Evolutionary conservation across 2,113 vertebrate genomes (phyloP).

Genomic region (Chlorodrepanis virens): DNA sequence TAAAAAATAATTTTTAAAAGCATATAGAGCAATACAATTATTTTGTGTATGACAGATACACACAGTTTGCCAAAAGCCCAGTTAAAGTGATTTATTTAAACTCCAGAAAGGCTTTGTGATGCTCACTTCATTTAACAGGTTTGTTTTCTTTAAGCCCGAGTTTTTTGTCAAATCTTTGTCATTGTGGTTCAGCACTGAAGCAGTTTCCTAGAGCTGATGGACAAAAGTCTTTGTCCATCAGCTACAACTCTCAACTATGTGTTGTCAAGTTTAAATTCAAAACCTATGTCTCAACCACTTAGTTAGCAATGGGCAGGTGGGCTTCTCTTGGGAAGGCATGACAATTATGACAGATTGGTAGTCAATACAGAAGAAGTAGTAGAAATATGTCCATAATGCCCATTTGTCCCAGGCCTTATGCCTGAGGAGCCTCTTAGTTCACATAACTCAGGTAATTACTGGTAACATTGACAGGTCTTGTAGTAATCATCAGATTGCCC

Average conservation of each 20-base stretch:
- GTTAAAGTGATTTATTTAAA: background rate
- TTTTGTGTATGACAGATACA: background rate
- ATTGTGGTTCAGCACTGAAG: background rate
- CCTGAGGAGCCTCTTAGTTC: background rate
- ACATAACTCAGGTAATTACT: background rate
- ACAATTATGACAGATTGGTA: background rate
- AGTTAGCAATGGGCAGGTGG: background rate
- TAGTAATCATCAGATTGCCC: background rate
- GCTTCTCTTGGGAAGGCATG: background rate
- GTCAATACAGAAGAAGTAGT: background rate
- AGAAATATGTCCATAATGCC: background rate
- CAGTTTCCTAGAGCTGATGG: background rate
- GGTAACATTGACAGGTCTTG: background rate
- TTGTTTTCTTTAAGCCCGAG: background rate
- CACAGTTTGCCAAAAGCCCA: background rate
- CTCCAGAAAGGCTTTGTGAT: background rate
- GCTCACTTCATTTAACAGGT: background rate
- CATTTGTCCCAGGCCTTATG: background rate
- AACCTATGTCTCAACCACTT: background rate
- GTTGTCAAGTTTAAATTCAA: background rate
- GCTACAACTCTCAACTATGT: background rate
- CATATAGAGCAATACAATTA: background rate
- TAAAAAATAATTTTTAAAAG: background rate
- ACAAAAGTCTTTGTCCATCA: background rate
- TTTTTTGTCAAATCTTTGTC: background rate